These are phyloP conservation scores for Agapornis roseicollis DNA, from an alignment of 2,113 vertebrate species.

Conservation along the genomic window DNA sequence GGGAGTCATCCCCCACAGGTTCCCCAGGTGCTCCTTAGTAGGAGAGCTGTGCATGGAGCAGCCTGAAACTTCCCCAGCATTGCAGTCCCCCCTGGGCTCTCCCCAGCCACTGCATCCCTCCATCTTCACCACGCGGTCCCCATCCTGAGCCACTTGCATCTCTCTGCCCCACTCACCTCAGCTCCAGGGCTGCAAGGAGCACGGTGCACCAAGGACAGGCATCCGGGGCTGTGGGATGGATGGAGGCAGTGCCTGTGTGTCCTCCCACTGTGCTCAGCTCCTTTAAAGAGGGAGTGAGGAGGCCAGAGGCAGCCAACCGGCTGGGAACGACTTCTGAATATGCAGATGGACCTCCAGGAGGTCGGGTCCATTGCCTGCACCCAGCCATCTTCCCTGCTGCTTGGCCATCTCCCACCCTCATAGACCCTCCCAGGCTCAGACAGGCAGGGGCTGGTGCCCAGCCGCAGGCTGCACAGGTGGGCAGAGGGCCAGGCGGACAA, in stretches of 20 bases:
- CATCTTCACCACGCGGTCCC: rapidly evolving
- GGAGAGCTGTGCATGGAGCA: background rate
- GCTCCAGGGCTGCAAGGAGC: background rate
- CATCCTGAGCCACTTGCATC: rapidly evolving
- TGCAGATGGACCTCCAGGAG: slow-evolving; percentile 57
- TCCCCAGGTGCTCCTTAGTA: background rate
- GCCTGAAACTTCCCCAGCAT: background rate
- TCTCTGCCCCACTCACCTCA: background rate
- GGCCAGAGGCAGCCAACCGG: slow-evolving; percentile 66
- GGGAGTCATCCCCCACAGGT: rapidly evolving
- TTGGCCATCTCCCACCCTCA: background rate
- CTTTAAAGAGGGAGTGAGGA: slow-evolving; percentile 47
- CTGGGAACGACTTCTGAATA: slow-evolving; percentile 72
- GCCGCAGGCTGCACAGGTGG: background rate
- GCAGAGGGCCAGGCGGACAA: background rate
- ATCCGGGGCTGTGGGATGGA: background rate
- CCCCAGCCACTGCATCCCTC: background rate
- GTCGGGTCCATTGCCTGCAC: slow-evolving; percentile 8
- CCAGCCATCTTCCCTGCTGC: background rate
- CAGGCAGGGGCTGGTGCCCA: background rate
- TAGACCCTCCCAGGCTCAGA: background rate
- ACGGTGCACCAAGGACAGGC: background rate
- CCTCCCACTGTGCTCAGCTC: background rate
- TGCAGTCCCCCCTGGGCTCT: background rate
- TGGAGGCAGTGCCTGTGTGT: background rate